Evolutionary conservation across 2,113 vertebrate species (phyloP).

Genomic region (Chiloscyllium plagiosum): DNA sequence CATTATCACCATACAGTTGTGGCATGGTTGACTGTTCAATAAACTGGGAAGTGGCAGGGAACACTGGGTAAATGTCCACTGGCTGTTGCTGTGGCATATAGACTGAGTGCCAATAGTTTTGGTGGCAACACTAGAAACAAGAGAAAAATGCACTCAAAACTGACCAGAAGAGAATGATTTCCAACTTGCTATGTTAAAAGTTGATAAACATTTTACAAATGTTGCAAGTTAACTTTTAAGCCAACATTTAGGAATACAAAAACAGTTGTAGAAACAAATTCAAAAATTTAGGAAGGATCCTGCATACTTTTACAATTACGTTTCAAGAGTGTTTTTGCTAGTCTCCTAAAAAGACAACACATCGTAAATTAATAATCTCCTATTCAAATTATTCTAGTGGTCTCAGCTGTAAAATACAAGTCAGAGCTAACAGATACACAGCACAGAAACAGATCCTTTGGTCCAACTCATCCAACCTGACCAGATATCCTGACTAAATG

Average conservation of each 20-base stretch:
- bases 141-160: background rate
- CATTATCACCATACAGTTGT: slow-evolving; percentile 62
- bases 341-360: background rate
- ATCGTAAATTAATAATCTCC: background rate
- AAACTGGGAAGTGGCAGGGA: slow-evolving; percentile 50
- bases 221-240: background rate
- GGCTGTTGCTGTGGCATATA: slow-evolving; percentile 64
- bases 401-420: background rate
- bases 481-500: too few species aligned
- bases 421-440: too few species aligned
- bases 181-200: background rate
- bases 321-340: background rate
- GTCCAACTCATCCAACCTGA: too few species aligned
- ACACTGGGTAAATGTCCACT: slow-evolving; percentile 64
- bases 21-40: slow-evolving; percentile 51
- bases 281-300: background rate
- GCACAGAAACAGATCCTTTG: too few species aligned
- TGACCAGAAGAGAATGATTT: background rate
- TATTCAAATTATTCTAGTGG: background rate
- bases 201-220: background rate
- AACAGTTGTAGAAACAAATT: background rate
- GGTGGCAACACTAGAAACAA: slow-evolving; percentile 71
- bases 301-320: background rate
- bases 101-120: slow-evolving; percentile 74
- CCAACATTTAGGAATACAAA: background rate